phyloP scores from a whole-genome alignment of 2,113 vertebrate species.

The Clarias batrachus region DNA sequence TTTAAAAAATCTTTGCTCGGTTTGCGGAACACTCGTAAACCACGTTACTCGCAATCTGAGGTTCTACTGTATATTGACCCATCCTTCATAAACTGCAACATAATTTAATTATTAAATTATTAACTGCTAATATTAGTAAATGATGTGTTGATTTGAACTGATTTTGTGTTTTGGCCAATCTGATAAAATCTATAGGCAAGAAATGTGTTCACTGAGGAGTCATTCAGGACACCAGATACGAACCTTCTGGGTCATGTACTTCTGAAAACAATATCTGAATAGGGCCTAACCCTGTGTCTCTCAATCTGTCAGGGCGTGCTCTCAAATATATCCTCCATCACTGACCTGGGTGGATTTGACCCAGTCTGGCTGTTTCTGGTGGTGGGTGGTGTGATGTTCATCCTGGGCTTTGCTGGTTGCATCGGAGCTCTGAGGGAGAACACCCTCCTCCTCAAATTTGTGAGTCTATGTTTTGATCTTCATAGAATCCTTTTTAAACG shows the following conservation, averaged over 20 bases:
- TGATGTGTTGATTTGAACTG: background rate
- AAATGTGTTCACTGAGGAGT: background rate
- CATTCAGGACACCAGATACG: background rate
- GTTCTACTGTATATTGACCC: too few species aligned
- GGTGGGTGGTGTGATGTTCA: constrained; percentile 89
- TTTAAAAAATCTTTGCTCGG: too few species aligned
- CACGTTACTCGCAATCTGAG: too few species aligned
- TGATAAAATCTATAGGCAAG: background rate
- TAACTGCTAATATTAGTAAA: background rate
- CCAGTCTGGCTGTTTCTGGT: constrained; percentile 89
- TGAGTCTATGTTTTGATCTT: constrained; percentile 64
- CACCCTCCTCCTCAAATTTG: constrained; percentile 87
- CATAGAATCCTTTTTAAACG: background rate
- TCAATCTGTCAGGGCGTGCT: constrained; percentile 76
- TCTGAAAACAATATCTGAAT: background rate
- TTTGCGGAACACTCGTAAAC: too few species aligned
- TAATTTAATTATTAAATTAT: background rate
- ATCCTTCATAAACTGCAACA: background rate
- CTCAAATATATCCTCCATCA: constrained; percentile 89
- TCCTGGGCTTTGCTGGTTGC: constrained; percentile 87
- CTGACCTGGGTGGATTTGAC: constrained; percentile 85
- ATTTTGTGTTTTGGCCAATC: background rate
- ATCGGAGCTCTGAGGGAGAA: constrained; percentile 87
- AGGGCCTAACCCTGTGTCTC: background rate
- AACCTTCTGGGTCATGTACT: background rate